Evolutionary conservation across 2,888 invertebrate genomes (phyloP), one percentile per base, ranked within the genome.

Genomic region (Conops quadrifasciatus): DNA sequence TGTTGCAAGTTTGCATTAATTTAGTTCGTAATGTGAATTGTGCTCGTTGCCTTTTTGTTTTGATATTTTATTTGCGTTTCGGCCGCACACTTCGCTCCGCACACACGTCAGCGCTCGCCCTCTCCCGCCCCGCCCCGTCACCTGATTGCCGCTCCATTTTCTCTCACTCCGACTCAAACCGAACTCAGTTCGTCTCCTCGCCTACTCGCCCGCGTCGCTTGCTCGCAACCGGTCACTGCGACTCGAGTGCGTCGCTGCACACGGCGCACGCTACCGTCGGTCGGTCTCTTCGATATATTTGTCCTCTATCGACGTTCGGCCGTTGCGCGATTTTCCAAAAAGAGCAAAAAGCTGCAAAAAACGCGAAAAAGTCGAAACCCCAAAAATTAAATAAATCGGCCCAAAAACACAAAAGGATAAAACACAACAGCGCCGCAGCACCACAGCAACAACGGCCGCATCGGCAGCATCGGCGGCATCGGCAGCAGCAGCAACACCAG

Each of bases 1-100:
- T 74, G 72, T 74, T 74, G 75, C 75, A 74, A 74, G 74, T 74
- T 76, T 68, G 70, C 72, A 30, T 68, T 68, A 60, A 68, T 68
- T 68, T 68, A 62, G 68, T 76, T 74, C 71, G 75, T 74, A 75
- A 76, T 75, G 51, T 56, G 16, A 36, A 45, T 45, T n/a, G 36
- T 19, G 49, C 62, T 69, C 19, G 30, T 63, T 43, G 19, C 16
- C 28, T 51, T 49, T 49, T 68, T 68, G 24, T 59, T 60, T 62
- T 62, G 69, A 19, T 62, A 19, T 49, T 16, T 74, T 75, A 69
- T 62, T 69, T 72, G 69, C 71, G 71, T 74, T 73, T 72, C 66
- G 30, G 60, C 68, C 51, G 51, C 47, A 60, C 21, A 67, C 58
- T 68, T 51, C 68, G 60, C 62, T 62, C 47, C 26, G 21, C 60